A percentile compares a stretch with the other conserved stretches of the same genome.
These are phyloP conservation scores for Xiphophorus couchianus DNA, from an alignment of 2,113 vertebrate genomes.

Conservation along the genomic window DNA sequence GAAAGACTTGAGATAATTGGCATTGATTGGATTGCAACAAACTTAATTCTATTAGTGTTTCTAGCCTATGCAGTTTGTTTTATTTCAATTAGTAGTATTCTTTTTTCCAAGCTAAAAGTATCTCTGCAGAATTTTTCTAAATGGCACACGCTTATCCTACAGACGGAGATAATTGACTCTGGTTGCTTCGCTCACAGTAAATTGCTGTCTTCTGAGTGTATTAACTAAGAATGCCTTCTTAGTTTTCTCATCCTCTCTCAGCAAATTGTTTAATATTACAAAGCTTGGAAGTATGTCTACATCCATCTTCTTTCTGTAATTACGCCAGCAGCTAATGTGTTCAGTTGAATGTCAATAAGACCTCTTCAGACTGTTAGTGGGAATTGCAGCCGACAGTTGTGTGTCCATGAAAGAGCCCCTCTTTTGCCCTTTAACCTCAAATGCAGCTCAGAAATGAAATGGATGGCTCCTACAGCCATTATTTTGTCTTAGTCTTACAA, in stretches of 20 bases:
- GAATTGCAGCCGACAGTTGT: neutral
- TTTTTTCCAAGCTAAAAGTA: constrained; percentile 21
- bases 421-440: constrained; percentile 42
- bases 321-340: constrained; percentile 1
- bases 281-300: constrained; percentile 24
- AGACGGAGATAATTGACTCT: neutral
- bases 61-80: constrained; percentile 52
- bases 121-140: constrained; percentile 2
- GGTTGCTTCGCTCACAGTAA: constrained; percentile 33
- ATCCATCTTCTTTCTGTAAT: neutral
- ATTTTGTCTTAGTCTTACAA: constrained; percentile 66
- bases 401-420: constrained; percentile 1
- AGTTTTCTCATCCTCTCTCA: constrained; percentile 18
- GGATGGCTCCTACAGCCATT: constrained; percentile 28
- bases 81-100: constrained; percentile 27
- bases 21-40: neutral
- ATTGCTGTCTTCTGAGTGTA: constrained; percentile 10
- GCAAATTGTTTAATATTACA: constrained; percentile 23
- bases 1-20: constrained; percentile 12
- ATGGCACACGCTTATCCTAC: constrained; percentile 4
- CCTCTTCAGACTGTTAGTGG: constrained; percentile 4
- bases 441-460: constrained; percentile 35
- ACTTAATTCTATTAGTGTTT: constrained; percentile 10
- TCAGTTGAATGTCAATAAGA: constrained; percentile 24
- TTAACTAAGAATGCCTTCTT: constrained; percentile 35